Conservation (phyloP, 2,888 invertebrate genomes). For the Branchellion lobata region DNA sequence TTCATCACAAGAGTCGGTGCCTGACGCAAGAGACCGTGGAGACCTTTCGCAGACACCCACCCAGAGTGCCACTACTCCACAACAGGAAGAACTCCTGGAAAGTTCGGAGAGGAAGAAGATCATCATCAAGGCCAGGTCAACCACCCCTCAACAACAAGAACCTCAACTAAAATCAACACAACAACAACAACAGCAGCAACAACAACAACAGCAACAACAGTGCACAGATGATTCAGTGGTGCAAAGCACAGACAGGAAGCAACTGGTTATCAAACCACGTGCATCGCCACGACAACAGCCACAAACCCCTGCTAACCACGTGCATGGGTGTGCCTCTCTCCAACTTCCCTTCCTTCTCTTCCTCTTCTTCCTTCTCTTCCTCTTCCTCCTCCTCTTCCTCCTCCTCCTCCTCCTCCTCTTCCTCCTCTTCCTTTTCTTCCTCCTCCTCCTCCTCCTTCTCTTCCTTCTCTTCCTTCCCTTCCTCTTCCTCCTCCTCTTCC, state of each 20-base stretch:
- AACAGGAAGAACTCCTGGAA: not conserved
- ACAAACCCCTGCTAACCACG: not conserved
- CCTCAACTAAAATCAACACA: too few species aligned
- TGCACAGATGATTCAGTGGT: not conserved
- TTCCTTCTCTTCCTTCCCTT: slow-evolving; percentile 4
- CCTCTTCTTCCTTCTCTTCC: not conserved
- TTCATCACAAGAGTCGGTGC: too few species aligned
- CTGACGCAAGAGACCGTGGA: too few species aligned
- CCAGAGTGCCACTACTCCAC: too few species aligned
- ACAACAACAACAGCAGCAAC: not conserved
- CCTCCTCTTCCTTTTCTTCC: not conserved
- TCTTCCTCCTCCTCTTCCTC: slow-evolving; percentile 2
- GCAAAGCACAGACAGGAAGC: not conserved
- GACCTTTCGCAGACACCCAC: too few species aligned
- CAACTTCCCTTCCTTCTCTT: not conserved
- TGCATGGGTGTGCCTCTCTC: not conserved
- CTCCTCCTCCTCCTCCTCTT: not conserved
- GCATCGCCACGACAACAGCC: not conserved
- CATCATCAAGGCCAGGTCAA: not conserved
- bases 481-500: slow-evolving; percentile 8
- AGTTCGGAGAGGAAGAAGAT: not conserved
- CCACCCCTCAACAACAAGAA: not conserved
- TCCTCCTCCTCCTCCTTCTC: slow-evolving; percentile 12
- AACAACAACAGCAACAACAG: not conserved
- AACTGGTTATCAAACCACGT: not conserved